Evolutionary conservation across 1,140 invertebrate genomes (phyloP), one percentile per base, ranked within the genome.

Genomic region (Drosophila santomea): DNA sequence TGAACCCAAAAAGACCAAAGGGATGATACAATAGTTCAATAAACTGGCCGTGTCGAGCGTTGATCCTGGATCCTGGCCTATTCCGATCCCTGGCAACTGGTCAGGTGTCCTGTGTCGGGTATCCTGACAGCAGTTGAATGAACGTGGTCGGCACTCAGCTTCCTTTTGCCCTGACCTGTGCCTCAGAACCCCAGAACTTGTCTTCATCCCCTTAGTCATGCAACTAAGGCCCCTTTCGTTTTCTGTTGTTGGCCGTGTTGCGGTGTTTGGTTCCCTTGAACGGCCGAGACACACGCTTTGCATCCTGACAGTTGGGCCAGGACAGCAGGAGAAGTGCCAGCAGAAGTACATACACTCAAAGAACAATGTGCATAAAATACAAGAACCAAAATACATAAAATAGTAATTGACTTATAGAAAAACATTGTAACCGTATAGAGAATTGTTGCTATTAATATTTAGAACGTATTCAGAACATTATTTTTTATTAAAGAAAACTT

Each of bases 41-140:
- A 88, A 88, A 89, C 83, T 80, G 75, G 20, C 45, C 36, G 15
- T 23, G 52, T 60, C 66, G 81, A 74, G 8, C 83, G 58, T 82
- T 88, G 82, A 86, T 88, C 83, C 50, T 80, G 47, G 78, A 86
- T 88, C 78, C 43, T 80, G 47, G 77, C 67, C 73, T 81, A 78
- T 51, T 43, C 38, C 20, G 35, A 35, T 47, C 35, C 77, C 48
- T 35, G 35, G 39, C 23, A 57, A 56, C 51, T 17, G 50, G 54
- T 61, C 69, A 80, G 57, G 58, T 69, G 56, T 55, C 58, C 45
- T n/a, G 35, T 43, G 23, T 56, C 51, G 28, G 35, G 38, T 56
- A 48, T 52, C 69, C 54, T 28, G 61, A 45, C 54, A 69, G 50
- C 74, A 77, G 73, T 77, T 77, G 54, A 76, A 76, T 25, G 73